Evolutionary conservation across 2,888 invertebrate genomes (phyloP).

Genomic region (Molorchus minor): DNA sequence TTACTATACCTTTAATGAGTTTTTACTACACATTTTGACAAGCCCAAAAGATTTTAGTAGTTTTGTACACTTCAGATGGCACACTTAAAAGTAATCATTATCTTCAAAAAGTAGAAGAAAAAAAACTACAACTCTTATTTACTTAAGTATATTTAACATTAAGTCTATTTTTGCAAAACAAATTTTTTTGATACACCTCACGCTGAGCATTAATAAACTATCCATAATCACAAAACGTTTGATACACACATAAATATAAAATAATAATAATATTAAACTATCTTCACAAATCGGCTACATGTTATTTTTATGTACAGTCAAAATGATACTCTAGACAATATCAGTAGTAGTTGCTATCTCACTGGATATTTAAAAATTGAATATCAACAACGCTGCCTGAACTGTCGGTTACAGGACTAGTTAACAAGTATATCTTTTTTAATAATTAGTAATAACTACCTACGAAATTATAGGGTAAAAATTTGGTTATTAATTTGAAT

Average conservation of each 20-base stretch:
- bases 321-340: constrained; percentile 8
- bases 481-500: not conserved
- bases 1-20: not conserved
- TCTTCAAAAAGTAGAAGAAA: not conserved
- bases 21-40: not conserved
- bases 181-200: constrained; percentile 6
- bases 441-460: constrained; percentile 14
- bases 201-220: not conserved
- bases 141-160: constrained; percentile 3
- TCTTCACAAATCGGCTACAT: constrained; percentile 15
- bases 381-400: constrained; percentile 8
- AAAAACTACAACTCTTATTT: constrained; percentile 15
- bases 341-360: constrained; percentile 6
- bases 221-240: constrained; percentile 11
- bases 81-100: not conserved
- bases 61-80: no score
- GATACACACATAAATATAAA: constrained; percentile 16
- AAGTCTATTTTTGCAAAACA: constrained; percentile 8
- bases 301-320: constrained; percentile 23
- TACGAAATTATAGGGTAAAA: not conserved
- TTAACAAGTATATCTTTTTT: constrained; percentile 12
- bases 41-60: no score
- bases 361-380: constrained; percentile 12
- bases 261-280: constrained; percentile 22
- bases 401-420: constrained; percentile 16